Base-by-base conservation (phyloP, 2,888 invertebrate genomes). In the Dioctria rufipes region DNA sequence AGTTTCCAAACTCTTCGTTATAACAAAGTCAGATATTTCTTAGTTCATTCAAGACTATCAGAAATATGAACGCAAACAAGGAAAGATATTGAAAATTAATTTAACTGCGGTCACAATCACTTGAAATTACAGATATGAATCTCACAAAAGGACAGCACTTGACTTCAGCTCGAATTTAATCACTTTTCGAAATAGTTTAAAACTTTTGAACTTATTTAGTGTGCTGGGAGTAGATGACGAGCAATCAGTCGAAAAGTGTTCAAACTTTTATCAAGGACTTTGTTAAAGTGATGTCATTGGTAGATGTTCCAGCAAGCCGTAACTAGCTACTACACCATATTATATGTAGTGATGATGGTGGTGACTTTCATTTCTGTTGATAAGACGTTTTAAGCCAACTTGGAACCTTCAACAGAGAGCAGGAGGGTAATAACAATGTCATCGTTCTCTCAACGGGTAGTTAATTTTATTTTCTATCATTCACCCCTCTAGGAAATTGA, bases 401-500 rank as follows among this genome's bases (percentile, higher is more conserved):
- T 69, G 46, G 43, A 49, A 69, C 69, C 49, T 49, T 25, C 25
- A 25, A 25, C 25, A 25, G 69, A 46, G 49, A 43, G 13, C 25
- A 25, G 65, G 67, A 46, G 37, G 25, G 49, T 69, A 69, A 69
- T 69, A 49, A 69, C 69, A 49, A 46, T 69, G 69, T 69, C 61
- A 61, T 69, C 43, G 63, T 66, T 54, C 71, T 75, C 61, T 66
- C 25, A 77, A 66, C 51, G 25, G 78, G 58, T 43, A 54, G 65
- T 60, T 79, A 75, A 79, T 78, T 67, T 54, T 78, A 60, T 78
- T 81, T 81, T 54, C 40, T 13, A 61, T 63, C 75, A 25, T 25
- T 25, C 43, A 54, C 46, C 51, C 8, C 65, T 46, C 63, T 78
- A 37, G 65, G 80, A 81, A 83, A 82, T 83, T 84, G 83, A 84